Conservation (phyloP, 2,888 invertebrate genomes). For the Lochmaea capreae region DNA sequence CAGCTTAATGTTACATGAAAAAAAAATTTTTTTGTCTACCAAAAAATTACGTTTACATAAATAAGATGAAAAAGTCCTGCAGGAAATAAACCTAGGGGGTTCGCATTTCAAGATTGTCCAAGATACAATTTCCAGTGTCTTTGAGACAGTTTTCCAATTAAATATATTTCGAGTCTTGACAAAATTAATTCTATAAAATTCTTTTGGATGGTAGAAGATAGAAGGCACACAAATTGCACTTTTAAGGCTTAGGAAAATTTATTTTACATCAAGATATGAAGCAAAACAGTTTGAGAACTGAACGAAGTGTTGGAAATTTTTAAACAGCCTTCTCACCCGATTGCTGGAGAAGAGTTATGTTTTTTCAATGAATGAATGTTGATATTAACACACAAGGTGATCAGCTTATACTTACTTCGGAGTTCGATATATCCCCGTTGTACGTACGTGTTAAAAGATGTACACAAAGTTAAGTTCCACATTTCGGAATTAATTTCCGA, state of each 20-base stretch:
- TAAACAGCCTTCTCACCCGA: no score
- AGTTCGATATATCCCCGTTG: no score
- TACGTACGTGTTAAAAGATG: no score
- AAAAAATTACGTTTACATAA: slow-evolving; percentile 1
- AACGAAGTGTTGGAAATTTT: no score
- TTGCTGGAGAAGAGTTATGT: no score
- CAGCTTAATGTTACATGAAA: no score
- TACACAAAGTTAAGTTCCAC: no score
- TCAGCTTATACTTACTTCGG: no score
- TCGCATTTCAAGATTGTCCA: slow-evolving; percentile 15
- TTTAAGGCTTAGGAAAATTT: slow-evolving; percentile 25
- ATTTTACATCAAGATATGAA: slow-evolving; percentile 32
- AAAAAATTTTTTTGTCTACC: no score
- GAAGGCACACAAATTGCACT: slow-evolving; percentile 34
- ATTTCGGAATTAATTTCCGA: no score
- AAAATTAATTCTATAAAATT: slow-evolving; percentile 20
- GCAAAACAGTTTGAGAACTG: neutral
- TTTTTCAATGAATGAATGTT: no score
- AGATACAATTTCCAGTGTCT: slow-evolving; percentile 18
- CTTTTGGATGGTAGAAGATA: neutral
- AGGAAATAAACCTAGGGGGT: neutral
- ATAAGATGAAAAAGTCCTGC: neutral
- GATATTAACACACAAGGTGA: no score
- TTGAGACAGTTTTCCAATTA: slow-evolving; percentile 19
- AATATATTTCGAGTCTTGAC: slow-evolving; percentile 28